Conservation (phyloP, 2,888 invertebrate genomes). For the Ischnura elegans region DNA sequence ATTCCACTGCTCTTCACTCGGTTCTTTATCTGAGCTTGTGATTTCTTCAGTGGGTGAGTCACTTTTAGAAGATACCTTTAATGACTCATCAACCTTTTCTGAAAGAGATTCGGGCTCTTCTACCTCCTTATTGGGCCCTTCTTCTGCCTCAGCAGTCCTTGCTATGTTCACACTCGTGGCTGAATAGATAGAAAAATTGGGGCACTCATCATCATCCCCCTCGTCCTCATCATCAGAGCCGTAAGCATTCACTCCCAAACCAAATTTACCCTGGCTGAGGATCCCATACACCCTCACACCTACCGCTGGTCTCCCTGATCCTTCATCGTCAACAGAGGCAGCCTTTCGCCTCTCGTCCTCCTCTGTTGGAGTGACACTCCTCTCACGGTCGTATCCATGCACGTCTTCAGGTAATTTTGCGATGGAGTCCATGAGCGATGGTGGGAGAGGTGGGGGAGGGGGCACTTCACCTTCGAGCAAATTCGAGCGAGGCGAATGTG, state of each 20-base stretch:
- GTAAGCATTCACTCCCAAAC: constrained; percentile 23
- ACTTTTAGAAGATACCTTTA: background rate
- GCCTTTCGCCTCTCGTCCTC: constrained; percentile 54
- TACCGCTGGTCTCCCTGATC: constrained; percentile 40
- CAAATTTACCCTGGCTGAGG: constrained; percentile 57
- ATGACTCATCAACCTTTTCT: constrained; percentile 76
- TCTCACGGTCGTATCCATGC: constrained; percentile 31
- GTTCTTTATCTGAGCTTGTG: constrained; percentile 71
- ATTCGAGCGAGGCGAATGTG: constrained; percentile 68
- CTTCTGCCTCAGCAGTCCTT: constrained; percentile 78
- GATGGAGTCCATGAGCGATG: constrained; percentile 17
- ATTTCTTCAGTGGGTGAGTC: constrained; percentile 44
- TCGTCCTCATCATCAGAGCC: constrained; percentile 49
- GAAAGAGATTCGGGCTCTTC: constrained; percentile 74
- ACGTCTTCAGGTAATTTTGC: background rate
- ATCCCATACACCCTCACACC: constrained; percentile 57
- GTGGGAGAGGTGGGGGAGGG: constrained; percentile 54
- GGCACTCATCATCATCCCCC: constrained; percentile 81
- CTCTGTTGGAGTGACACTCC: constrained; percentile 60
- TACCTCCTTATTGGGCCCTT: constrained; percentile 74
- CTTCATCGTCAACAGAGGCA: background rate
- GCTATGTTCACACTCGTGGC: constrained; percentile 89
- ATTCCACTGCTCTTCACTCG: constrained; percentile 75
- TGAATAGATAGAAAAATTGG: constrained; percentile 92
- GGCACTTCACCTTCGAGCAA: constrained; percentile 68